Percentiles rank a stretch among this genome's conserved stretches.
These are phyloP conservation scores for Callionymus lyra DNA, from an alignment of 2,113 vertebrate genomes.

Conservation along the genomic window DNA sequence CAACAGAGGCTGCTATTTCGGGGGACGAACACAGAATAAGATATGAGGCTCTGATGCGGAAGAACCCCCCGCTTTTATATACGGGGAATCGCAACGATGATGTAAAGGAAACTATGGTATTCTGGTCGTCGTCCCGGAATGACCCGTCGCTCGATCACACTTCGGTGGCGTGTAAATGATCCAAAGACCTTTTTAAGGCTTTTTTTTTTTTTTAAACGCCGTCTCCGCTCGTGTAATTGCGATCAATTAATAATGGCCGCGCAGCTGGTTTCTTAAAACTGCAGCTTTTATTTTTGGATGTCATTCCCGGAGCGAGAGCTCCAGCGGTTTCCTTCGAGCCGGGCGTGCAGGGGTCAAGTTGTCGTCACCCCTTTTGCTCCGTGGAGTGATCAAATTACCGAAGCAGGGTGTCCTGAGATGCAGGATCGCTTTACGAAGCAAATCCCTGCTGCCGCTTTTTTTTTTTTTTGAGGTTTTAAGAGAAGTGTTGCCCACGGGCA, in stretches of 20 bases:
- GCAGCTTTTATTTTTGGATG: slow-evolving; percentile 29
- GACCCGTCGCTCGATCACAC: slow-evolving; percentile 20
- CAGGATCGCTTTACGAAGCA: slow-evolving; percentile 22
- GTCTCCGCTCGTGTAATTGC: slow-evolving; percentile 17
- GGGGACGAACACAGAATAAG: slow-evolving; percentile 29
- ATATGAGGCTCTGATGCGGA: slow-evolving; percentile 7
- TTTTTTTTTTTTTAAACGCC: slow-evolving; percentile 13
- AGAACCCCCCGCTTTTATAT: slow-evolving; percentile 19
- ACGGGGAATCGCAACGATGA: slow-evolving; percentile 18
- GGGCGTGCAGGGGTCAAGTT: slow-evolving; percentile 40
- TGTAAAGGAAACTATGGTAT: no score
- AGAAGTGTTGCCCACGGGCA: no score
- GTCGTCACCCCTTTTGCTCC: slow-evolving; percentile 33
- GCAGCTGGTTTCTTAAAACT: neutral
- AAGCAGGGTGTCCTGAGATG: slow-evolving; percentile 18
- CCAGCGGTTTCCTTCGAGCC: slow-evolving; percentile 21
- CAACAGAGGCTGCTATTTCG: slow-evolving; percentile 31
- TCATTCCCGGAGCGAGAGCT: slow-evolving; percentile 4
- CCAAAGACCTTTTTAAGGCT: neutral
- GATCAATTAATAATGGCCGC: slow-evolving; percentile 2
- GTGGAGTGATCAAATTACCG: slow-evolving; percentile 20
- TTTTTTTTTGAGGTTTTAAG: slow-evolving; percentile 5
- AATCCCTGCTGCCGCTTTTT: slow-evolving; percentile 9
- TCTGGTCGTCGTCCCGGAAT: slow-evolving; percentile 13
- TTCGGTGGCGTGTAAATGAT: neutral